Base-by-base conservation (phyloP, 2,113 vertebrate species). In the Ellobius talpinus region DNA sequence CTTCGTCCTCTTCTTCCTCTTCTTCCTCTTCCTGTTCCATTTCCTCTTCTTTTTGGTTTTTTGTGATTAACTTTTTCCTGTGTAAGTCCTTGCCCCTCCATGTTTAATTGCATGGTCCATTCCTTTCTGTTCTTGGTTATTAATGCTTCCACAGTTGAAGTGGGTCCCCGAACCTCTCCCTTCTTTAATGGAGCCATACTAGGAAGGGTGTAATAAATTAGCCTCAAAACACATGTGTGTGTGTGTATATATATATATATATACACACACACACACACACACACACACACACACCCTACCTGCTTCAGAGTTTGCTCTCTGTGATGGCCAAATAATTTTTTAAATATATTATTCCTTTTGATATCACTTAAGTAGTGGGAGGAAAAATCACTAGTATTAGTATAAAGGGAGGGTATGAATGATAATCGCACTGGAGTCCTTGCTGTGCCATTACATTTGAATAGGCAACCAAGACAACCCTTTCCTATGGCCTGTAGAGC, bases 361-460 rank as follows among this genome's bases (percentile, higher is more conserved):
- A 52, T 72, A 47, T 92, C 52, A 76, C 76, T 93, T 89, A 91
- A 97, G 92, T 95, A 12, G 2, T 3, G 68, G 66, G 86, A 86
- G 76, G 85, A 55, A 12, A 55, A 50, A 78, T 1, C 19, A 3
- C 26, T 68, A 29, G 5, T 24, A 16, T 47, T 29, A 31, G 74
- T 5, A 47, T 1, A 0, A 45, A 81, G 42, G 42, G 77, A 65
- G 95, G 92, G 93, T 55, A 21, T 85, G 3, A n/a, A 23, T 13
- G 36, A 26, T 23, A n/a, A 7, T 61, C 36, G 7, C 8, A 10
- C 42, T 16, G 55, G 76, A 96, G 94, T 88, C 89, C 70, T 96
- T 94, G 87, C 87, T 89, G 66, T 89, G 90, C 47, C 31, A 42
- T 11, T 87, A 5, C 17, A 4, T 88, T 95, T 81, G 86, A 88